These are phyloP conservation scores for Barnardius zonarius DNA, from an alignment of 2,113 vertebrate species.

Conservation along the genomic window DNA sequence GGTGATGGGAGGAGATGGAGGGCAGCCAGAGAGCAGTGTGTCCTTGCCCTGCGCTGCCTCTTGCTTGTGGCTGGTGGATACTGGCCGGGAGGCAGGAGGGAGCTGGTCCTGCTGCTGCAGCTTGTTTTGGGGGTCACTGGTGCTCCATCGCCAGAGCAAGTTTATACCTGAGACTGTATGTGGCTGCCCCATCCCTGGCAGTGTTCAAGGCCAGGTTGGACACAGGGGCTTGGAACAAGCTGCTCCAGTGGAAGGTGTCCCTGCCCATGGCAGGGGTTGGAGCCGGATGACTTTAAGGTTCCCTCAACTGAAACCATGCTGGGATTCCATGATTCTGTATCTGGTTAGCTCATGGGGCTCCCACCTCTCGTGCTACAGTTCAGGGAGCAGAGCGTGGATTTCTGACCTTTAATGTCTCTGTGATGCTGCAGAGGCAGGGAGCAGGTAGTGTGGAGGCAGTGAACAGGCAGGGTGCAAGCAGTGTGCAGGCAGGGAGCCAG, in stretches of 20 bases:
- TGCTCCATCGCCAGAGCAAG: neutral
- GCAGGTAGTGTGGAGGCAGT: no score
- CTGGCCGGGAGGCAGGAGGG: neutral
- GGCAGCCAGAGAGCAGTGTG: neutral
- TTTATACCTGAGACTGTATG: neutral
- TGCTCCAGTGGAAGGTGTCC: neutral
- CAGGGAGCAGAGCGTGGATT: fast-evolving
- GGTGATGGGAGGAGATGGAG: neutral
- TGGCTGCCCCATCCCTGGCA: neutral
- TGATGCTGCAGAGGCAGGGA: neutral
- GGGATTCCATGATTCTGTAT: neutral
- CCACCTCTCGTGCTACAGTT: fast-evolving
- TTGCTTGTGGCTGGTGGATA: fast-evolving
- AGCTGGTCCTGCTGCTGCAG: neutral
- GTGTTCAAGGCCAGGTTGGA: neutral
- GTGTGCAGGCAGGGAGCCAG: neutral
- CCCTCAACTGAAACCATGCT: neutral
- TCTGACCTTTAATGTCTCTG: fast-evolving
- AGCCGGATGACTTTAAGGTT: neutral
- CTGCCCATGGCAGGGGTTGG: neutral
- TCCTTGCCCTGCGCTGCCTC: fast-evolving
- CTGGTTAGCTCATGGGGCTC: fast-evolving
- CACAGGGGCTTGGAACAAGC: neutral
- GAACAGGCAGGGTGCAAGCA: no score
- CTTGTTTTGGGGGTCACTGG: neutral